Conservation (phyloP, 2,113 vertebrate genomes). For the Phrynosoma platyrhinos region DNA sequence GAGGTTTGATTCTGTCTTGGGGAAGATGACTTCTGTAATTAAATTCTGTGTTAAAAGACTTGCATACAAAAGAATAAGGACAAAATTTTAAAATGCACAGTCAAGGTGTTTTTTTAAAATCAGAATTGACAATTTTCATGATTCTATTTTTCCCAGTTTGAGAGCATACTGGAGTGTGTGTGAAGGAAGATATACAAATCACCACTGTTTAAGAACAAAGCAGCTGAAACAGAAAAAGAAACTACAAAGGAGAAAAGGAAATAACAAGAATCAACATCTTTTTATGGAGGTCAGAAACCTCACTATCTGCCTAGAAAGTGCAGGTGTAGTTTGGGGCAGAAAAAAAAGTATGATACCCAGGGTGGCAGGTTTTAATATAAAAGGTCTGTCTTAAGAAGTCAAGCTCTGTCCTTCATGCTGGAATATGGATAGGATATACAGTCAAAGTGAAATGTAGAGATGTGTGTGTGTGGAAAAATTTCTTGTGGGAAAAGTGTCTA, state of each 20-base stretch:
- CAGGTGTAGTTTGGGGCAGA: neutral
- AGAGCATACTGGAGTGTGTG: neutral
- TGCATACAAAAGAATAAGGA: neutral
- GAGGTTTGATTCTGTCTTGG: conserved; percentile 73
- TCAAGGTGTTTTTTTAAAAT: no score
- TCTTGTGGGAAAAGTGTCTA: no score
- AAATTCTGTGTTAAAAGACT: conserved; percentile 25
- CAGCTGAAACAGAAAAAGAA: neutral
- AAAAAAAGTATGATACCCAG: neutral
- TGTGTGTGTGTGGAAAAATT: no score
- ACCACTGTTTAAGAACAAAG: neutral
- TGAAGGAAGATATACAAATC: neutral
- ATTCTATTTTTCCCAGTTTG: no score
- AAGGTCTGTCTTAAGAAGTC: neutral
- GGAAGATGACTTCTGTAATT: conserved; percentile 82
- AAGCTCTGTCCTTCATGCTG: neutral
- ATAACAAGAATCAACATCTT: neutral
- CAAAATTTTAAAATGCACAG: neutral
- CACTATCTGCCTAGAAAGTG: neutral
- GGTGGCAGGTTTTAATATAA: neutral
- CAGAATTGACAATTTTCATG: no score
- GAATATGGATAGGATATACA: no score
- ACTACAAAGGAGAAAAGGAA: no score
- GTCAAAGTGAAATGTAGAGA: no score
- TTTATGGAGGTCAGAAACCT: neutral